Base-by-base conservation (phyloP, 2,113 vertebrate genomes). In the Myotis lucifugus region DNA sequence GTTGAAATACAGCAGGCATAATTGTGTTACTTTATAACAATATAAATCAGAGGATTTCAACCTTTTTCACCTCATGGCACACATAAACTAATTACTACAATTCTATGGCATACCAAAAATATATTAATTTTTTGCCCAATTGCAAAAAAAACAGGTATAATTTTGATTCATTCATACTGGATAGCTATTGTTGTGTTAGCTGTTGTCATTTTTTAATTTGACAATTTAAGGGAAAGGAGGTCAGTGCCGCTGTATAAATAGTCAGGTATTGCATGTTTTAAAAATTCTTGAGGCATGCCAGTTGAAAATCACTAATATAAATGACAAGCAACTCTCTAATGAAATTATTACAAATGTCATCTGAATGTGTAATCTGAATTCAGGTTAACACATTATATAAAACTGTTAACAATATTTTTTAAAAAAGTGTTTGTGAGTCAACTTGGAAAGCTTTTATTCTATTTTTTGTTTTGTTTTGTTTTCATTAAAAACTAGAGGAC, bases 261-360 rank as follows among this genome's bases (percentile, higher is more conserved):
- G 32, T 67, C 32, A 67, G 32, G 64, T 67, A 67, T n/a, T 67
- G 29, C 64, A 67, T 67, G 29, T 67, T 67, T 67, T 67, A 67
- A 67, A n/a, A n/a, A 67, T 67, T n/a, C 64, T n/a, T 67, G 32
- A n/a, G 15, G 64, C 32, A 67, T 7, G 32, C 15, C 6, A 1
- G 2, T 67, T 67, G 32, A 67, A 66, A 67, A 67, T n/a, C 64
- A n/a, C 64, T 67, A 17, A 67, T 14, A 88, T 25, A 87, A 87
- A 79, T 82, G 85, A 91, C n/a, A 87, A 78, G 15, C 14, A 27
- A 11, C 64, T 85, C 74, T 77, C 54, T 72, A 86, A 90, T 90
- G 84, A 94, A 95, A 96, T 61, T 74, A 50, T 74, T 72, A 86
- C 13, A 7, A 7, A 9, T 89, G 61, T 95, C 95, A 74, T 52